These are phyloP conservation scores for Tortricodes alternella DNA, from an alignment of 2,888 invertebrate genomes.

Conservation along the genomic window DNA sequence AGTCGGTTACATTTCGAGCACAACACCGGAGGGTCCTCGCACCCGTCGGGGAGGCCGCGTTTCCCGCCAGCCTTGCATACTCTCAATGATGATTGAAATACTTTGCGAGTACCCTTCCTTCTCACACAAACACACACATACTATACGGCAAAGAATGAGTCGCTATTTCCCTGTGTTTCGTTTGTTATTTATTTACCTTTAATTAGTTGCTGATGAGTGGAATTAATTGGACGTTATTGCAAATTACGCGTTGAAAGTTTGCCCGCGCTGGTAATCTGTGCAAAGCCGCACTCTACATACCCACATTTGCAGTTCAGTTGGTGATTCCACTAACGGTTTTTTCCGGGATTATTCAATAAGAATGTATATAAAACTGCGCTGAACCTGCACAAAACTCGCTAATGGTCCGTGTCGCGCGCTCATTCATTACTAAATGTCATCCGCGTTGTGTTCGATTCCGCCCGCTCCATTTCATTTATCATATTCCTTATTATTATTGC, in stretches of 20 bases:
- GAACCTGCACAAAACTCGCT: too few relatives aligned
- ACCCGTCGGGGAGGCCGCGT: too few relatives aligned
- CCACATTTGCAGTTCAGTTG: too few relatives aligned
- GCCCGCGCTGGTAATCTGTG: background rate
- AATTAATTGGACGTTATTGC: constrained; percentile 9
- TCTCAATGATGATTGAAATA: background rate
- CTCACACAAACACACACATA: background rate
- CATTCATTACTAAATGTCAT: background rate
- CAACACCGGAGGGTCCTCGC: too few relatives aligned
- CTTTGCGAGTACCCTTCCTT: background rate
- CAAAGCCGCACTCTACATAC: too few relatives aligned
- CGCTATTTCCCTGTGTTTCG: background rate
- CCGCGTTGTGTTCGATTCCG: too few relatives aligned
- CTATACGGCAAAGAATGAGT: background rate
- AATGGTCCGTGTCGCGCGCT: background rate
- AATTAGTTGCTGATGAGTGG: constrained; percentile 11
- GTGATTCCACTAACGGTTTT: too few relatives aligned
- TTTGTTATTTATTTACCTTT: constrained; percentile 16
- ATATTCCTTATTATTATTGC: too few relatives aligned
- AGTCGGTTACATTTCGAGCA: too few relatives aligned
- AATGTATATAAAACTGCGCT: too few relatives aligned
- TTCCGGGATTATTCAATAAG: too few relatives aligned
- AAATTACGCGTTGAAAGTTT: background rate
- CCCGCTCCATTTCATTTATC: background rate
- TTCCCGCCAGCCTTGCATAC: too few relatives aligned